Percentiles rank a stretch among this genome's conserved stretches.
phyloP scores from a whole-genome alignment of 1,140 invertebrate species.

The Ostrea denselamellosa region DNA sequence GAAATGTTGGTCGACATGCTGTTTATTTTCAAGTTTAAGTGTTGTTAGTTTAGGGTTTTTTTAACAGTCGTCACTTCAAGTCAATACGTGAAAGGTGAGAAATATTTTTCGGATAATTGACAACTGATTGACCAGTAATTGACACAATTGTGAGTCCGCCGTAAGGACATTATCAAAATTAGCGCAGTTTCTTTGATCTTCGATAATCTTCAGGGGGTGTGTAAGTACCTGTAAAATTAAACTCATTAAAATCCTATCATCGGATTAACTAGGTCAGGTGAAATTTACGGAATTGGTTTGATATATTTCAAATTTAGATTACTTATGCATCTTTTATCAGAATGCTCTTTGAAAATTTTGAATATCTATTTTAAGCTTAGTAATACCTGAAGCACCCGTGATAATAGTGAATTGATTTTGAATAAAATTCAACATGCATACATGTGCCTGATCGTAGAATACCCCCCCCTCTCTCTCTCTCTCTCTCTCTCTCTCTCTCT shows the following conservation, averaged over 20 bases:
- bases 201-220: background rate
- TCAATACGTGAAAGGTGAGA: conserved; percentile 31
- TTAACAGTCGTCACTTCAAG: background rate
- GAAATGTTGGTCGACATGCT: background rate
- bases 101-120: background rate
- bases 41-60: background rate
- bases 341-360: too few relatives aligned
- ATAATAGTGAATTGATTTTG: too few relatives aligned
- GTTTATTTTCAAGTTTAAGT: background rate
- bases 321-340: background rate
- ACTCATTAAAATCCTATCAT: conserved; percentile 22
- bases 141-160: background rate
- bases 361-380: too few relatives aligned
- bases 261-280: background rate
- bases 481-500: too few relatives aligned
- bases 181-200: background rate
- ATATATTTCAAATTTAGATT: background rate
- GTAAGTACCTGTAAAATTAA: conserved; percentile 2
- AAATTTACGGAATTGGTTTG: background rate
- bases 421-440: too few relatives aligned
- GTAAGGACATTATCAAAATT: conserved; percentile 19
- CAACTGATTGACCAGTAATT: conserved; percentile 12
- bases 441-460: too few relatives aligned
- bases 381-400: too few relatives aligned
- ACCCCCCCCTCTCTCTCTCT: too few relatives aligned